Base-by-base conservation (phyloP, 2,888 invertebrate species). In the Callimorpha dominula region DNA sequence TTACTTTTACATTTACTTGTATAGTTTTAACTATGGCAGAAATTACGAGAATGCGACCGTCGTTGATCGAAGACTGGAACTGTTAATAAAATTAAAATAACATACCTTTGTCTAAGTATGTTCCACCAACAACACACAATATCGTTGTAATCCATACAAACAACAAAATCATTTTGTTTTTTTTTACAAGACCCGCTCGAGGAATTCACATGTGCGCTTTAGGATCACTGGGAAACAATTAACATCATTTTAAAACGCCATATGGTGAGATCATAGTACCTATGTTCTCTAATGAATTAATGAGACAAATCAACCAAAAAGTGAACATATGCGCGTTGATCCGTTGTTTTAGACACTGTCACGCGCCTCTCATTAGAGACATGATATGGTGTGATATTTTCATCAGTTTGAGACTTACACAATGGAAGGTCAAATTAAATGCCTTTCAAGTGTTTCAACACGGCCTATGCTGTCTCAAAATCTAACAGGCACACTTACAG, bases 261-360 rank as follows among this genome's bases (percentile, higher is more conserved):
- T 85, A 80, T 83, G 89, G 87, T 93, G 93, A 93, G 91, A 91
- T 93, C 93, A 92, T 88, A 74, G 81, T 86, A 86, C 86, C 79
- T 84, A 86, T 81, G 75, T 81, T 85, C 81, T 85, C 85, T 90
- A 91, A 90, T 89, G 84, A 89, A 88, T 88, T 90, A 92, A 93
- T 90, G 89, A 89, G 84, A 85, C 89, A 90, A 92, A 92, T 87
- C 86, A 89, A 89, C 88, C 81, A 87, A 87, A 90, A 87, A 87
- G 83, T 84, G 82, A 81, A 79, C 82, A 81, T 85, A 85, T 83
- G 83, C 81, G 73, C 76, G 78, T 83, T 81, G 86, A 84, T 87
- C 81, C 83, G 82, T 80, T 82, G 86, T 86, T 86, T 86, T 82
- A 85, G 76, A 71, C 67, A 75, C 73, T 87, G 91, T 94, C 93